A percentile compares a stretch with the other conserved stretches of the same genome.
Conservation (phyloP, 2,888 invertebrate genomes). For the Camponotus fellah region DNA sequence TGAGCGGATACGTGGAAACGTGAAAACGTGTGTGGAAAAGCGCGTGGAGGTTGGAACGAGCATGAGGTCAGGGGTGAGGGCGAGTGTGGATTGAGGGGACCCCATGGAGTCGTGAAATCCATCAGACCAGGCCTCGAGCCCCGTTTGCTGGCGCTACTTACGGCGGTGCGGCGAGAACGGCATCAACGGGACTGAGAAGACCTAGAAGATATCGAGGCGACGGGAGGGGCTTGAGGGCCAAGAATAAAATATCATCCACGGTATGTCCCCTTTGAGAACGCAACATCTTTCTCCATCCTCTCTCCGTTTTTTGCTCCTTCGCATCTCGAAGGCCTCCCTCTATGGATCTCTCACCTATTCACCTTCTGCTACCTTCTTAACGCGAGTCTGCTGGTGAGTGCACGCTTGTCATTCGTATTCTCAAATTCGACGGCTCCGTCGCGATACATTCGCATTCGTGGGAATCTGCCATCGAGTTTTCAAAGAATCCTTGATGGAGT, state of each 20-base stretch:
- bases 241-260: slow-evolving; percentile 83
- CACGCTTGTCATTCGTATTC: slow-evolving; percentile 70
- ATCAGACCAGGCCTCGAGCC: slow-evolving; percentile 81
- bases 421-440: slow-evolving; percentile 62
- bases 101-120: slow-evolving; percentile 84
- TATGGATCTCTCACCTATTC: slow-evolving; percentile 59
- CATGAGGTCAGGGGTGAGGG: slow-evolving; percentile 71
- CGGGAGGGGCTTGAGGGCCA: slow-evolving; percentile 69
- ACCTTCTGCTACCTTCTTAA: slow-evolving; percentile 42
- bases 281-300: slow-evolving; percentile 68
- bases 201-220: slow-evolving; percentile 67
- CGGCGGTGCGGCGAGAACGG: slow-evolving; percentile 77
- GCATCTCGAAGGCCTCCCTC: slow-evolving; percentile 58
- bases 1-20: slow-evolving; percentile 63
- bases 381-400: slow-evolving; percentile 64
- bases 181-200: slow-evolving; percentile 77
- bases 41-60: slow-evolving; percentile 64
- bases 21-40: slow-evolving; percentile 69
- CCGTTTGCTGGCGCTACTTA: slow-evolving; percentile 82
- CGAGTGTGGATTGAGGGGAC: slow-evolving; percentile 83
- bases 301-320: slow-evolving; percentile 61
- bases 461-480: slow-evolving; percentile 1
- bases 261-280: slow-evolving; percentile 81
- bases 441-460: background rate
- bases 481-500: slow-evolving; percentile 34